Evolutionary conservation across 2,113 vertebrate genomes (phyloP).

Genomic region (Nothocercus julius): DNA sequence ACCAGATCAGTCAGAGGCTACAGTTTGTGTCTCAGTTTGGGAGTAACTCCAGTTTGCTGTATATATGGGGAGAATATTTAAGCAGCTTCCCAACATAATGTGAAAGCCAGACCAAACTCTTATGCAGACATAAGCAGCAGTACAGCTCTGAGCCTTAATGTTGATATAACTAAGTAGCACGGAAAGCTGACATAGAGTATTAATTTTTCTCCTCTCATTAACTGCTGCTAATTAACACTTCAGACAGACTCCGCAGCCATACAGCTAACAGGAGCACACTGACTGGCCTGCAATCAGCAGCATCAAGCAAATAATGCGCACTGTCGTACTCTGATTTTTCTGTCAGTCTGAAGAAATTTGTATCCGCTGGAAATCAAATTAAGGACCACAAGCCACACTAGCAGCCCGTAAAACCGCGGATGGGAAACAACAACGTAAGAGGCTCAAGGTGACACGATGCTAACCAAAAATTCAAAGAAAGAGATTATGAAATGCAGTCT

Average conservation of each 20-base stretch:
- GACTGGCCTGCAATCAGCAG: background rate
- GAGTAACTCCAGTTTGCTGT: background rate
- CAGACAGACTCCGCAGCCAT: conserved; percentile 58
- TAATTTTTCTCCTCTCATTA: conserved; percentile 61
- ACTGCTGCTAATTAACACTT: conserved; percentile 70
- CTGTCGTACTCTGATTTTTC: background rate
- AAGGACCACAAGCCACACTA: background rate
- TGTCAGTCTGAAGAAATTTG: background rate
- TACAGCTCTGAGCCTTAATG: conserved; percentile 5
- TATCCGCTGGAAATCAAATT: background rate
- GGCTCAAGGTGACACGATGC: background rate
- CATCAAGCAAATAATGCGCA: background rate
- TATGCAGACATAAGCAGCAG: background rate
- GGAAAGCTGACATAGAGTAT: conserved; percentile 44
- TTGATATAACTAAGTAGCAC: conserved; percentile 38
- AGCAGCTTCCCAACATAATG: background rate
- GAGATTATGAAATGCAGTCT: background rate
- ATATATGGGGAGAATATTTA: background rate
- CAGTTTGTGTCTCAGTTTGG: background rate
- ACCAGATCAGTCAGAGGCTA: background rate
- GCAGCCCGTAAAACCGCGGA: background rate
- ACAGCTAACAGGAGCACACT: background rate
- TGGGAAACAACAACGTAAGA: background rate
- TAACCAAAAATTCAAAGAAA: background rate
- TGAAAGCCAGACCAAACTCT: background rate